Evolutionary conservation across 2,113 vertebrate species (phyloP).

Genomic region (Numenius arquata): DNA sequence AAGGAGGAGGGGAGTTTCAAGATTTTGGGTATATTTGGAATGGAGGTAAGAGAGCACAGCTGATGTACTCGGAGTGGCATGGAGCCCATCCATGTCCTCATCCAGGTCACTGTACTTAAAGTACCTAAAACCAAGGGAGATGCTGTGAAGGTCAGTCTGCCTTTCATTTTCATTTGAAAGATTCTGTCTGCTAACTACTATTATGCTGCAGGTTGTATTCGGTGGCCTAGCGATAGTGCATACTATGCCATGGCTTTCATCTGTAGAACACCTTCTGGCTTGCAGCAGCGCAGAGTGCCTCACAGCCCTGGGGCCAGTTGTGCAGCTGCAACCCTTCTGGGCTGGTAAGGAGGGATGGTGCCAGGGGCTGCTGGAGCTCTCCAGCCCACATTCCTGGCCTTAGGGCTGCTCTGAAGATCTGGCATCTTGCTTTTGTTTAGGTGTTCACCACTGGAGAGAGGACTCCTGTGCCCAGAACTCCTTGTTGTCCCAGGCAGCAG

Average conservation of each 20-base stretch:
- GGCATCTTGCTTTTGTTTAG: not conserved
- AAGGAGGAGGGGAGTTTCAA: not conserved
- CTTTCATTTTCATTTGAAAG: not conserved
- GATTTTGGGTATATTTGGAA: not conserved
- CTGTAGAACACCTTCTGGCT: not conserved
- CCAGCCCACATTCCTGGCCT: not conserved
- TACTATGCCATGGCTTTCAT: not conserved
- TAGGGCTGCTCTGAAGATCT: not conserved
- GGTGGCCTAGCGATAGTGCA: not conserved
- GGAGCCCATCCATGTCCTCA: not conserved
- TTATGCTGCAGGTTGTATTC: not conserved
- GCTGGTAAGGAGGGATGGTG: not conserved
- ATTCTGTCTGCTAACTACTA: not conserved
- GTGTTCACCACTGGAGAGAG: not conserved
- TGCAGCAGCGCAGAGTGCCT: not conserved
- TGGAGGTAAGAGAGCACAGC: not conserved
- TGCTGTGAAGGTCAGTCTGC: not conserved
- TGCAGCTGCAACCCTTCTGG: not conserved
- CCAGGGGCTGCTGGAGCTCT: not conserved
- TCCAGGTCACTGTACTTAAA: not conserved
- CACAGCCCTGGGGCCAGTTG: accelerated
- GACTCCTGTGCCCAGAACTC: not conserved
- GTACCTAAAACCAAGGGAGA: not conserved
- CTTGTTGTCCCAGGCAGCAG: not conserved
- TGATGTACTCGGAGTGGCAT: not conserved